Evolutionary conservation across 2,888 invertebrate genomes (phyloP).

Genomic region (Tipula lateralis): DNA sequence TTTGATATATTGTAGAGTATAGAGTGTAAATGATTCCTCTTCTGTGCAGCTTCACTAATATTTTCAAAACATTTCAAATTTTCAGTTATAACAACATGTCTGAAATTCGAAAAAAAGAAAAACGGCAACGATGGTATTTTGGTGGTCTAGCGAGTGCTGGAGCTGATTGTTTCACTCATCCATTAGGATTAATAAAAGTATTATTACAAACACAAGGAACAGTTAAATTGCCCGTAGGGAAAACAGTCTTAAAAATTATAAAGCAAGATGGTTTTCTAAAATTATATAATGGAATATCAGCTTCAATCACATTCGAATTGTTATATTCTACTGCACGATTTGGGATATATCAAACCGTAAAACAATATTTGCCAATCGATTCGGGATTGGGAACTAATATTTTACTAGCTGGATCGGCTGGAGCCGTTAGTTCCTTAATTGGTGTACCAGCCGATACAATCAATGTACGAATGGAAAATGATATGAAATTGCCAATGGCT

Average conservation of each 20-base stretch:
- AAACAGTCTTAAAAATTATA: constrained; percentile 72
- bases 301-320: constrained; percentile 84
- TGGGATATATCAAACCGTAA: constrained; percentile 69
- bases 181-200: constrained; percentile 93
- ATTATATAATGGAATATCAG: constrained; percentile 94
- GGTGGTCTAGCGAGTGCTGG: constrained; percentile 93
- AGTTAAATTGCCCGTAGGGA: constrained; percentile 67
- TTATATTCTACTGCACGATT: constrained; percentile 92
- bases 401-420: constrained; percentile 75
- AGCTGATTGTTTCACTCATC: constrained; percentile 96
- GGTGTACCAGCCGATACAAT: constrained; percentile 97
- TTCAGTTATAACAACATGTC: neutral
- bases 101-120: neutral
- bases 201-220: constrained; percentile 88
- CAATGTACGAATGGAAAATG: constrained; percentile 99
- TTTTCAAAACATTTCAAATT: neutral
- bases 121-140: constrained; percentile 83
- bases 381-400: constrained; percentile 53
- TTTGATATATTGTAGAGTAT: too few relatives aligned
- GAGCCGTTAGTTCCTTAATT: constrained; percentile 84
- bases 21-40: too few relatives aligned
- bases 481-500: constrained; percentile 82
- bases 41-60: too few relatives aligned
- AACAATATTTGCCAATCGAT: constrained; percentile 52
- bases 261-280: constrained; percentile 79